A percentile compares a stretch with the other conserved stretches of the same genome.
phyloP scores from a whole-genome alignment of 2,888 invertebrate species.

The Erynnis tages region DNA sequence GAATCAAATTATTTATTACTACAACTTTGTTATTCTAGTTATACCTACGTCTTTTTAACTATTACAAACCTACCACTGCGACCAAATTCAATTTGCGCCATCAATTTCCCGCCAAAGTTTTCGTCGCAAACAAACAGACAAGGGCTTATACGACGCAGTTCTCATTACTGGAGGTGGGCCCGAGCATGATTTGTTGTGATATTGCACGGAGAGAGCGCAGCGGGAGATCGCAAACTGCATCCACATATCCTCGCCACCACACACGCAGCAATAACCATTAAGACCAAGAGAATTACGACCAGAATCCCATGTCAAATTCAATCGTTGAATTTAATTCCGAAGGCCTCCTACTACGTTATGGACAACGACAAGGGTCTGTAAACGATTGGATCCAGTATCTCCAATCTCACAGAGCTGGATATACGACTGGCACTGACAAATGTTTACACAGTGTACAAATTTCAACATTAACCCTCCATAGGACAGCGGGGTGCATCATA shows the following conservation, averaged over 20 bases:
- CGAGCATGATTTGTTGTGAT: constrained; percentile 80
- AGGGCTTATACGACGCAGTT: constrained; percentile 71
- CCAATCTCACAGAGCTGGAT: constrained; percentile 62
- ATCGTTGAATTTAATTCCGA: constrained; percentile 66
- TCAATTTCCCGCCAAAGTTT: constrained; percentile 27
- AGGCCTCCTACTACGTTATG: constrained; percentile 77
- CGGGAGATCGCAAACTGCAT: constrained; percentile 75
- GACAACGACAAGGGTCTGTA: constrained; percentile 76
- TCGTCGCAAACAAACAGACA: constrained; percentile 42
- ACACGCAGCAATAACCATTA: constrained; percentile 49
- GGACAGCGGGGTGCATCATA: constrained; percentile 37
- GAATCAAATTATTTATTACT: too few relatives aligned
- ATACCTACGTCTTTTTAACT: not conserved
- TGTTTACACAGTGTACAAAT: constrained; percentile 72
- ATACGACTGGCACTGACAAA: constrained; percentile 69
- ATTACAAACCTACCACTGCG: not conserved
- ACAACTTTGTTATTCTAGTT: too few relatives aligned
- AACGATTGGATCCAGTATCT: constrained; percentile 77
- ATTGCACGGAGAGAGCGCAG: constrained; percentile 73
- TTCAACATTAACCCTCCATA: constrained; percentile 58
- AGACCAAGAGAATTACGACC: constrained; percentile 40
- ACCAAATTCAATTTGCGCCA: constrained; percentile 25
- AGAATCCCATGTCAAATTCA: constrained; percentile 41
- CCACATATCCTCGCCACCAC: constrained; percentile 48
- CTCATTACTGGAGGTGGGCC: constrained; percentile 77